A percentile compares a stretch with the other conserved stretches of the same genome.
Evolutionary conservation across 2,888 invertebrate genomes (phyloP).

Genomic region (Caenorhabditis sp.): DNA sequence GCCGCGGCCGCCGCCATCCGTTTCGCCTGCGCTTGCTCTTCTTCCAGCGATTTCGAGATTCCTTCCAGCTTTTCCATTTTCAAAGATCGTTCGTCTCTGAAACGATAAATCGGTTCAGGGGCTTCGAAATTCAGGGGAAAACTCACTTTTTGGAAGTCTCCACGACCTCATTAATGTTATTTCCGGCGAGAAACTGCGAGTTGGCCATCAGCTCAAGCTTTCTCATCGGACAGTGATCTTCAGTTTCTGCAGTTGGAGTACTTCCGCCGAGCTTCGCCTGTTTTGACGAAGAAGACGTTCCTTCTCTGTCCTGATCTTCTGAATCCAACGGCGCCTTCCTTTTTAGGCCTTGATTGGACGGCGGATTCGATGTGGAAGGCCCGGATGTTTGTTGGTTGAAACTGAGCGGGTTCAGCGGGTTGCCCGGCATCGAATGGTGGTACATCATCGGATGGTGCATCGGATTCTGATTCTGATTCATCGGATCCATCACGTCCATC

Average conservation of each 20-base stretch:
- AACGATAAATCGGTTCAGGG: background rate
- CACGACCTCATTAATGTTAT: constrained; percentile 50
- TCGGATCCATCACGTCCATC: background rate
- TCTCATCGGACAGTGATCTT: constrained; percentile 28
- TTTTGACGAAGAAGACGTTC: constrained; percentile 1
- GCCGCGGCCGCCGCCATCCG: constrained; percentile 18
- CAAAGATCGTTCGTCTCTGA: constrained; percentile 34
- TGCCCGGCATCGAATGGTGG: background rate
- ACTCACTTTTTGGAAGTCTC: constrained; percentile 49
- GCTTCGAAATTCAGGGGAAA: background rate
- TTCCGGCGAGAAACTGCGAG: constrained; percentile 17
- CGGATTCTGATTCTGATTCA: background rate
- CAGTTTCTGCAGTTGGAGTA: background rate
- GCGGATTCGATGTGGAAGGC: constrained; percentile 20
- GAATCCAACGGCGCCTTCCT: constrained; percentile 11
- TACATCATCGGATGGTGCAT: background rate
- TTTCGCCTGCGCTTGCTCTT: constrained; percentile 33
- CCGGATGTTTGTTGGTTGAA: constrained; percentile 17
- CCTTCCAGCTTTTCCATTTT: constrained; percentile 54
- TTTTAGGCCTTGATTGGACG: constrained; percentile 21
- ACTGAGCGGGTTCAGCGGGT: constrained; percentile 18
- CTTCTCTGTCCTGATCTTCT: background rate
- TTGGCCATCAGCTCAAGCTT: constrained; percentile 47
- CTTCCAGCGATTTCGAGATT: constrained; percentile 36
- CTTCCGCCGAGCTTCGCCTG: constrained; percentile 12